These are phyloP conservation scores for Pachycephus smyrnensis DNA, from an alignment of 2,888 invertebrate genomes.

Conservation along the genomic window DNA sequence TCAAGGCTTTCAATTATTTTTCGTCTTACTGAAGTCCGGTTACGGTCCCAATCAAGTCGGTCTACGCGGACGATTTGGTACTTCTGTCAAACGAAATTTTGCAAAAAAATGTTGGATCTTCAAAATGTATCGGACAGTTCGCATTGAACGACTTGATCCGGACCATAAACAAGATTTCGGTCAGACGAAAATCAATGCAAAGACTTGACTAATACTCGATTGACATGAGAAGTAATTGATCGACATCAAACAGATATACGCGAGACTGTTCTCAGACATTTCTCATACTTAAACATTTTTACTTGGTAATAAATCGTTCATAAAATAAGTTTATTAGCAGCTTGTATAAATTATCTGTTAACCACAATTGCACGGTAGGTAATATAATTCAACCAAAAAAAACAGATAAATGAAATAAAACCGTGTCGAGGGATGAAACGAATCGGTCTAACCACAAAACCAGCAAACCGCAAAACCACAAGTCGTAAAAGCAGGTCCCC, in stretches of 20 bases:
- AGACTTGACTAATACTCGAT: no score
- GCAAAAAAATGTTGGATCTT: not conserved
- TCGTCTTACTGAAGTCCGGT: not conserved
- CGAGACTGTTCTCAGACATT: not conserved
- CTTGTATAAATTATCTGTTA: not conserved
- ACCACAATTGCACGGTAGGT: not conserved
- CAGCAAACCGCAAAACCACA: constrained; percentile 4
- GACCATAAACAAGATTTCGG: no score
- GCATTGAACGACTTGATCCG: no score
- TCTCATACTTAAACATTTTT: not conserved
- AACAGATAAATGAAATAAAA: not conserved
- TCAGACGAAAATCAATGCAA: no score
- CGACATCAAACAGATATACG: not conserved
- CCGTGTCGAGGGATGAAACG: not conserved
- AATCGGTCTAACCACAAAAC: constrained; percentile 2
- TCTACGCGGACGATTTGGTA: not conserved
- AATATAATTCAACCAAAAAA: not conserved
- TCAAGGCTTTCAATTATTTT: not conserved
- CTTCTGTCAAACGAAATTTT: not conserved
- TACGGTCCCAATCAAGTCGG: not conserved
- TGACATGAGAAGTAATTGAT: not conserved
- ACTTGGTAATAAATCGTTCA: not conserved
- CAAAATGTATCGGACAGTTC: no score
- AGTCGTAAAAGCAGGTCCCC: not conserved
- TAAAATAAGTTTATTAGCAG: not conserved